A percentile compares a stretch with the other conserved stretches of the same genome.
These are phyloP conservation scores for Trichonephila clavipes DNA, from an alignment of 1,140 invertebrate genomes.

Conservation along the genomic window DNA sequence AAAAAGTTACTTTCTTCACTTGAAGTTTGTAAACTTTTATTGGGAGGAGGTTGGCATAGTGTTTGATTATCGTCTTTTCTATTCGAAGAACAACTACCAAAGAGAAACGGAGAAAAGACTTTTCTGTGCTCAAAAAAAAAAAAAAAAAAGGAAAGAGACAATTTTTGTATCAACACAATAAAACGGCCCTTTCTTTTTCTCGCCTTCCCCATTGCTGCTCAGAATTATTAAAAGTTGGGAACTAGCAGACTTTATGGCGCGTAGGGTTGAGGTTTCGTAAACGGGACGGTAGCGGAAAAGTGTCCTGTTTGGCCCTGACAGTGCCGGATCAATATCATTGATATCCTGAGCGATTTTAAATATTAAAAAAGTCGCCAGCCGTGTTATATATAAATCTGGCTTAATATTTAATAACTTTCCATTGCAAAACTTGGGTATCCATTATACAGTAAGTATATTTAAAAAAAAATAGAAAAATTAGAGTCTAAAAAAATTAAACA, in stretches of 20 bases:
- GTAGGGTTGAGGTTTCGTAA: not conserved
- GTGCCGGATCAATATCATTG: not conserved
- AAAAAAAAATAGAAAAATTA: too few relatives aligned
- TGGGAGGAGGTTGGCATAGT: not conserved
- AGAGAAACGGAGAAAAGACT: not conserved
- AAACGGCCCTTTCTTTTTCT: not conserved
- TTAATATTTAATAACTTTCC: too few relatives aligned
- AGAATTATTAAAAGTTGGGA: not conserved
- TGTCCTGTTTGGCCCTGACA: not conserved
- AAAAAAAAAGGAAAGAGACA: not conserved
- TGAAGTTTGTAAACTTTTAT: slow-evolving; percentile 20
- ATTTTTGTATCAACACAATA: not conserved
- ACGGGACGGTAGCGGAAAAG: not conserved
- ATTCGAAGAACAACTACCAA: not conserved
- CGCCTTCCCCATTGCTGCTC: not conserved
- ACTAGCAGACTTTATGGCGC: not conserved
- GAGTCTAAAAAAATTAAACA: too few relatives aligned
- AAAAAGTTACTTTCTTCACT: not conserved
- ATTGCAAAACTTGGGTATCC: too few relatives aligned
- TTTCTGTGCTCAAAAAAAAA: not conserved
- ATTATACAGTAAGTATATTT: too few relatives aligned
- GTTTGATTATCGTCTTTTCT: not conserved
- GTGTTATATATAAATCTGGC: too few relatives aligned
- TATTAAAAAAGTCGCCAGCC: not conserved
- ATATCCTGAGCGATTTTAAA: not conserved